Evolutionary conservation across 2,888 invertebrate species (phyloP).

Genomic region (Exephanes ischioxanthus): DNA sequence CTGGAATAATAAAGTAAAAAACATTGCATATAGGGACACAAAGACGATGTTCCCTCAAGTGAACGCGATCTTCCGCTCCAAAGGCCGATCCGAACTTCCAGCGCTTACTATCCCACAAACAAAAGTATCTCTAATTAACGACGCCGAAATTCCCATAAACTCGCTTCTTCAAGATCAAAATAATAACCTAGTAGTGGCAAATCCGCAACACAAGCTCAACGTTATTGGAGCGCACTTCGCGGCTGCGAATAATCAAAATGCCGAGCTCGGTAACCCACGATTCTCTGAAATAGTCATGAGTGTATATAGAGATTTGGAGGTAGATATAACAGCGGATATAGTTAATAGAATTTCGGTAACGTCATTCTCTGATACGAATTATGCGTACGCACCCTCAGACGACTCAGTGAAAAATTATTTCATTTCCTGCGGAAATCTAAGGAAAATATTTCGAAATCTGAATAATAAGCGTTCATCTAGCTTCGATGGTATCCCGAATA

Average conservation of each 20-base stretch:
- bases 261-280: not conserved
- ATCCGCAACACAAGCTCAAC: not conserved
- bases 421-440: too few species aligned
- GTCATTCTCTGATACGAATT: too few species aligned
- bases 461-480: not conserved
- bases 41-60: not conserved
- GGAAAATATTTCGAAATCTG: not conserved
- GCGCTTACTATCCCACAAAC: not conserved
- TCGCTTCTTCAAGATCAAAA: not conserved
- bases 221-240: not conserved
- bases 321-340: too few species aligned
- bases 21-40: not conserved
- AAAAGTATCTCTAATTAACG: not conserved
- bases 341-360: too few species aligned
- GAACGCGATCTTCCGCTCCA: not conserved
- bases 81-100: not conserved
- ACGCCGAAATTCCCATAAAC: not conserved
- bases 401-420: too few species aligned
- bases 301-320: too few species aligned
- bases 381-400: too few species aligned
- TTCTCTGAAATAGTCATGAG: not conserved
- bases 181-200: not conserved
- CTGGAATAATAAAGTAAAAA: not conserved
- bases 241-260: not conserved
- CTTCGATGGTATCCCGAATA: not conserved